Evolutionary conservation across 2,113 vertebrate genomes (phyloP).

Genomic region (Hypanus sabinus): DNA sequence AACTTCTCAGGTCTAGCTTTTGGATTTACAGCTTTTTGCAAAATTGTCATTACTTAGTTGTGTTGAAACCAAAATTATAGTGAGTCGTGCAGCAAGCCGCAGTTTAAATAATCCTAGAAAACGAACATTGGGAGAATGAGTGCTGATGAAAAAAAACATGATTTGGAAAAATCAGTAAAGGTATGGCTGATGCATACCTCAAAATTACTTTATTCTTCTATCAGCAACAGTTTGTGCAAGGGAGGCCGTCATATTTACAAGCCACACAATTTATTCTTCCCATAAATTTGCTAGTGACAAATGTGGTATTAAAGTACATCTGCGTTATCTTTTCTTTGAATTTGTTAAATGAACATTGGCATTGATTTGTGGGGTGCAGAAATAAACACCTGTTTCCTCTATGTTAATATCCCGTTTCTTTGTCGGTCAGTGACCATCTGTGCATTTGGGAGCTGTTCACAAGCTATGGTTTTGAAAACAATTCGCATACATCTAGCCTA

Average conservation of each 20-base stretch:
- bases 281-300: neutral
- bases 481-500: neutral
- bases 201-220: neutral
- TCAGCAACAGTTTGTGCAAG: neutral
- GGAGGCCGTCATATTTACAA: neutral
- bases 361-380: neutral
- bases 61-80: neutral
- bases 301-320: neutral
- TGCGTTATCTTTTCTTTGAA: neutral
- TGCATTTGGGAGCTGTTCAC: neutral
- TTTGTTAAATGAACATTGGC: neutral
- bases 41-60: neutral
- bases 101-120: neutral
- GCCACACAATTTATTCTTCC: neutral
- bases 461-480: neutral
- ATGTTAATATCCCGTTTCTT: neutral
- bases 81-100: neutral
- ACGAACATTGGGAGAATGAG: neutral
- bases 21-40: neutral
- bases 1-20: neutral
- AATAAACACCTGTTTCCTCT: neutral
- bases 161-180: neutral
- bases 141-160: neutral
- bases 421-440: neutral
- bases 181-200: neutral